Base-by-base conservation (phyloP, 2,113 vertebrate species). In the Rafetus swinhoei region DNA sequence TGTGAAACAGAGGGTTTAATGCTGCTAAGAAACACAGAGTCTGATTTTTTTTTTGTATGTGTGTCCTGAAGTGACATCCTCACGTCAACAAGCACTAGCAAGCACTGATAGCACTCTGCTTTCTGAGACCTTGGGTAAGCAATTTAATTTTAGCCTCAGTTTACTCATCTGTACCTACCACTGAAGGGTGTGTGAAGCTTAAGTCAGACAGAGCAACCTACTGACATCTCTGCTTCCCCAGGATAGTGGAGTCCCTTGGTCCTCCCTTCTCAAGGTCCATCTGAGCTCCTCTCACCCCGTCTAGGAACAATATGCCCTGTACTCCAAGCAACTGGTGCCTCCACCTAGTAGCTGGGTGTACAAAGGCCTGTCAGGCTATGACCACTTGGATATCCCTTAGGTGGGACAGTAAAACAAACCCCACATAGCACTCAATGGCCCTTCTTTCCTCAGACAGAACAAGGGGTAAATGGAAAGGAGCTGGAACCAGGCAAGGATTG, bases 21-120 rank as follows among this genome's bases (percentile, higher is more conserved):
- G 92, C 62, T 92, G 50, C 57, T 88, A 82, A 88, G 96, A 96
- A 97, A 97, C 96, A 95, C 24, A 57, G 69, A 86, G 87, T 65
- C 77, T 92, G 95, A 90, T 24, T 96, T 35, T 85, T 83, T 83
- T 81, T 92, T 54, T 50, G 3, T 82, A 53, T 84, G 77, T 32
- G 76, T 94, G 95, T 92, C 93, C 95, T 95, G 81, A 16, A 60
- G 83, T 93, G 95, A 94, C 88, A 19, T 27, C 27, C 59, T 8
- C 2, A 62, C 79, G 25, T 69, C 9, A 22, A 79, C 6, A 50
- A 88, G 4, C 65, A 3, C 16, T 91, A 21, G 18, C 74, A 87
- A 90, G 62, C 27, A 79, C 35, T 0, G 0, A 2, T 18, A 35
- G n/a, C 32, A 81, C 10, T 18, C 74, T 19, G 79, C 14, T 39